Base-by-base conservation (phyloP, 2,888 invertebrate genomes). In the Cheilosia scutellata region DNA sequence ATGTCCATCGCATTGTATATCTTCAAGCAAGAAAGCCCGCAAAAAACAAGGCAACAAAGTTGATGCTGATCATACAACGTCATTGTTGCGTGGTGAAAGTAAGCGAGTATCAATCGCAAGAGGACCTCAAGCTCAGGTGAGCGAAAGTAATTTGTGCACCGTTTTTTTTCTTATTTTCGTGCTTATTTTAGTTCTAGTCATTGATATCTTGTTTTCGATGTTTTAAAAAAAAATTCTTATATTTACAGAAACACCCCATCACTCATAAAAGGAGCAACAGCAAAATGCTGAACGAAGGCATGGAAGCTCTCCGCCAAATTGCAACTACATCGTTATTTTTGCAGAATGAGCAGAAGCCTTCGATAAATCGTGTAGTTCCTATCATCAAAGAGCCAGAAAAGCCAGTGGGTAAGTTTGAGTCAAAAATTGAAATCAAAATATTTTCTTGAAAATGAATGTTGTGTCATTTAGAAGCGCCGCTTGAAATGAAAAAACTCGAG, bases 1-100 rank as follows among this genome's bases (percentile, higher is more conserved):
- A 92, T 96, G 96, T 92, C 95, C 96, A 89, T 95, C 95, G 90
- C 95, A 95, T 90, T 96, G 96, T 93, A 95, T 95, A 90, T 93
- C 93, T 86, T 94, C 94, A 89, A 94, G 94, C 89, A 94, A 95
- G 93, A 95, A 95, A 93, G 94, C 94, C 89, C 94, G 93, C 60
- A 93, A 93, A 89, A 94, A 94, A 92, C 92, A 92, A 88, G 90
- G 90, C 70, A 92, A 92, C 78, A 93, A 93, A 87, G 90, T 92
- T 72, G 93, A 92, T 90, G 92, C 92, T 53, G 93, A 93, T 88
- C 92, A 93, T 87, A 92, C 92, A 25, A 93, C 93, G 55, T 93
- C 93, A 71, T 88, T 93, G 88, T 89, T 93, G 11, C 90, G 92
- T 27, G 92, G 91, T 70, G 92, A 92, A 89, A 91, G 89, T 87